Evolutionary conservation across 2,888 invertebrate genomes (phyloP), one percentile per base, ranked within the genome.

Genomic region (Drosophila kanekoi): DNA sequence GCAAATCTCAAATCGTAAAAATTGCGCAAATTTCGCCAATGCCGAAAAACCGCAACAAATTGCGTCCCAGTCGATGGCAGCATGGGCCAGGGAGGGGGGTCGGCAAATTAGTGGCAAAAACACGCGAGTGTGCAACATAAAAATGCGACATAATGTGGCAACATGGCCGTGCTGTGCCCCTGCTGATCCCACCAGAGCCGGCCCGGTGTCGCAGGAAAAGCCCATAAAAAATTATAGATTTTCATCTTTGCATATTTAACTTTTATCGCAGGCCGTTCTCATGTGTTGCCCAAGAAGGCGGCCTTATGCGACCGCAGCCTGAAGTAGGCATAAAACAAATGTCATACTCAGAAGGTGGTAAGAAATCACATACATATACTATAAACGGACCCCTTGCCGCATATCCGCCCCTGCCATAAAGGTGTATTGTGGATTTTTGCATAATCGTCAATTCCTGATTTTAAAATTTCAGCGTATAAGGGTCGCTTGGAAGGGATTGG

Each of bases 221-320:
- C 82, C 57, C 72, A 88, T 86, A 86, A 86, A 88, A 86, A 86
- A 86, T 86, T 86, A 86, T 86, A 86, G 88, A 86, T 86, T 84
- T 86, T 74, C 83, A 82, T 85, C 76, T 88, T 87, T 89, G 84
- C 87, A 88, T 88, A 87, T 88, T 88, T 86, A 89, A 86, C 76
- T 87, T 87, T 87, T 84, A 87, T 87, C 79, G 82, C 70, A 51
- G 72, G 68, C 83, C 44, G 78, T 65, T 57, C 81, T 79, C 87
- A 83, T 82, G 87, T 83, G 87, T 64, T 58, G 74, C 65, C 58
- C 45, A 61, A 61, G 61, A 43, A 9, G 59, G 43, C 41, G 77
- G 77, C 61, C 76, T 81, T 81, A 81, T 85, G 73, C 73, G 72
- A 64, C 79, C 81, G 62, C 83, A 85, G 79, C 71, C 87, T 81